These are phyloP conservation scores for Autographa pulchrina DNA, from an alignment of 2,888 invertebrate species.

Conservation along the genomic window DNA sequence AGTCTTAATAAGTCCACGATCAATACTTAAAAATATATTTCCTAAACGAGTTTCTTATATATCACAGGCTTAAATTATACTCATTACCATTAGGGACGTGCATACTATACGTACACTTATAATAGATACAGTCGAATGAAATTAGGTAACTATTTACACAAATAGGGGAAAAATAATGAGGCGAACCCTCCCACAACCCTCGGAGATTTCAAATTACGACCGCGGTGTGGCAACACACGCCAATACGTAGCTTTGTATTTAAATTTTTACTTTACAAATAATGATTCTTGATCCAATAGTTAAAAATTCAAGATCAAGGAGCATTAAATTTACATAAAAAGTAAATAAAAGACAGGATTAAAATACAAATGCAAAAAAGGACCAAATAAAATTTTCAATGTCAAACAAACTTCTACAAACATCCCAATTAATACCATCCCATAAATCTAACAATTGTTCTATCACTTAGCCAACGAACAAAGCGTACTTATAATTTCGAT, in stretches of 20 bases:
- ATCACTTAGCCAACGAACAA: conserved; percentile 79
- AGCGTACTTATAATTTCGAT: conserved; percentile 79
- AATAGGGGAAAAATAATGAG: conserved; percentile 89
- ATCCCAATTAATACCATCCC: conserved; percentile 75
- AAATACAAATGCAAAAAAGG: conserved; percentile 36
- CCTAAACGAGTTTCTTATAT: conserved; percentile 86
- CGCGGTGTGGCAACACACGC: conserved; percentile 72
- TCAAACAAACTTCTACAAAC: conserved; percentile 54
- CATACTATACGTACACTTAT: conserved; percentile 87
- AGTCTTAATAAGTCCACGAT: conserved; percentile 71
- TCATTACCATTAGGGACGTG: conserved; percentile 87
- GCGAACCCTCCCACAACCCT: conserved; percentile 89
- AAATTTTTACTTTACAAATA: conserved; percentile 75
- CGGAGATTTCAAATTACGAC: conserved; percentile 87
- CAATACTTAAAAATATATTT: conserved; percentile 79
- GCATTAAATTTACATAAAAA: conserved; percentile 23
- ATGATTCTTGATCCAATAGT: conserved; percentile 71
- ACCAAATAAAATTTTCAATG: conserved; percentile 33
- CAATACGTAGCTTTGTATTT: conserved; percentile 77
- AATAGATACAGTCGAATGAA: conserved; percentile 82
- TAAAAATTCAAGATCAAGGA: conserved; percentile 44
- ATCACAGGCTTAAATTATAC: conserved; percentile 89
- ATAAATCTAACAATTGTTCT: conserved; percentile 81
- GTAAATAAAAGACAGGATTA: conserved; percentile 39
- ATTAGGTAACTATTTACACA: conserved; percentile 89